phyloP scores from a whole-genome alignment of 2,113 vertebrate species.

The Calonectris borealis region DNA sequence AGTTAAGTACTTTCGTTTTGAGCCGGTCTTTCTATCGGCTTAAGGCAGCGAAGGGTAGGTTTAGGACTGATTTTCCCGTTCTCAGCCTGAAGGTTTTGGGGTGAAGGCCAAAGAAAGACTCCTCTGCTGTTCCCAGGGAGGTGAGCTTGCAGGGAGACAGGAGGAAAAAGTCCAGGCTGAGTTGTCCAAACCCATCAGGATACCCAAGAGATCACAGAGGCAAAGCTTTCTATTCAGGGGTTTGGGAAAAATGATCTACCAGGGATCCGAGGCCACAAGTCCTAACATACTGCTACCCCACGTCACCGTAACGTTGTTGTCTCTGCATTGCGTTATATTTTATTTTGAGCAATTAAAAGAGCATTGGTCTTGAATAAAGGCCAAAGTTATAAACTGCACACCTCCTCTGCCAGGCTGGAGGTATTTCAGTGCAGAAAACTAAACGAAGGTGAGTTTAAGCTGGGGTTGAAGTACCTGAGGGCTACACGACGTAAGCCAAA shows the following conservation, averaged over 20 bases:
- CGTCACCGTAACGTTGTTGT: fast-evolving
- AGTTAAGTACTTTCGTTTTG: background rate
- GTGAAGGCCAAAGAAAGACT: background rate
- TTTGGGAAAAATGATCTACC: background rate
- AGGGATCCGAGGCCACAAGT: background rate
- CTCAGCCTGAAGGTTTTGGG: background rate
- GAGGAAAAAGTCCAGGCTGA: background rate
- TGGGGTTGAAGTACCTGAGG: background rate
- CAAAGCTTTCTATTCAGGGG: background rate
- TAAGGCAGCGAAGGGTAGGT: background rate
- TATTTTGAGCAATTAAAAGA: background rate
- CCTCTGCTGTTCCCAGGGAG: background rate
- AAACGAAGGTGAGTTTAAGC: background rate
- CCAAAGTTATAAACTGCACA: conserved; percentile 17
- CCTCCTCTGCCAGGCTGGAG: background rate
- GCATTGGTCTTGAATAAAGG: background rate
- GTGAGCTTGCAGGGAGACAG: background rate
- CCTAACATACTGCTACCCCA: too few relatives aligned
- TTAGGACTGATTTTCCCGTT: background rate
- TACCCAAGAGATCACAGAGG: background rate
- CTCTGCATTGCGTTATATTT: background rate
- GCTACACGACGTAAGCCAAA: background rate
- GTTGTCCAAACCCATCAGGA: background rate
- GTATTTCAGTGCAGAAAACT: background rate
- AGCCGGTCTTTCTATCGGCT: background rate